A percentile compares a stretch with the other conserved stretches of the same genome.
Conservation (phyloP, 2,888 invertebrate species). For the Pheosia tremula region DNA sequence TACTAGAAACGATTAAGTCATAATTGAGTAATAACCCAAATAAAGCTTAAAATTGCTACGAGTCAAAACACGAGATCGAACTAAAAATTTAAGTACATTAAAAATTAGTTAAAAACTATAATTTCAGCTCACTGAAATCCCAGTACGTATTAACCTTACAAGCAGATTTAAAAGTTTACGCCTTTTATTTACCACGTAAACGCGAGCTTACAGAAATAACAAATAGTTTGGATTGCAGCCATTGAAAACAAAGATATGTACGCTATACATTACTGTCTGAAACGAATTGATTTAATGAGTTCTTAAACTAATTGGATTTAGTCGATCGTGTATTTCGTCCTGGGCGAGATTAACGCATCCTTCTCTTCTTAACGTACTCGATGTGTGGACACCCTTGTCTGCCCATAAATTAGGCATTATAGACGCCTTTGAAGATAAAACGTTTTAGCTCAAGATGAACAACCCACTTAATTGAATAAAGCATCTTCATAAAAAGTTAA, state of each 20-base stretch:
- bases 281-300: slow-evolving; percentile 80
- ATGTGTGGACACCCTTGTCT: slow-evolving; percentile 52
- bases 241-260: slow-evolving; percentile 73
- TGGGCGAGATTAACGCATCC: slow-evolving; percentile 59
- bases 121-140: slow-evolving; percentile 24
- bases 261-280: slow-evolving; percentile 74
- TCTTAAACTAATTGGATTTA: slow-evolving; percentile 79
- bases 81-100: neutral
- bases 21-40: too few relatives aligned
- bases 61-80: neutral
- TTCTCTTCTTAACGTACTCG: slow-evolving; percentile 52
- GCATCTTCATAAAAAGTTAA: slow-evolving; percentile 35
- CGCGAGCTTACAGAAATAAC: slow-evolving; percentile 64
- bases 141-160: slow-evolving; percentile 27
- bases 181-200: slow-evolving; percentile 56
- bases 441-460: slow-evolving; percentile 48
- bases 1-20: too few relatives aligned
- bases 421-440: slow-evolving; percentile 60
- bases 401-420: slow-evolving; percentile 68
- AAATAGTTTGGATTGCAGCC: slow-evolving; percentile 79
- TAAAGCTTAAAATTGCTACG: too few relatives aligned
- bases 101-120: slow-evolving; percentile 11
- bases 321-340: slow-evolving; percentile 69
- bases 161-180: slow-evolving; percentile 34
- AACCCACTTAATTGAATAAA: slow-evolving; percentile 42